Evolutionary conservation across 2,113 vertebrate species (phyloP), one percentile per base, ranked within the genome.

Genomic region (Accipiter cooperii): DNA sequence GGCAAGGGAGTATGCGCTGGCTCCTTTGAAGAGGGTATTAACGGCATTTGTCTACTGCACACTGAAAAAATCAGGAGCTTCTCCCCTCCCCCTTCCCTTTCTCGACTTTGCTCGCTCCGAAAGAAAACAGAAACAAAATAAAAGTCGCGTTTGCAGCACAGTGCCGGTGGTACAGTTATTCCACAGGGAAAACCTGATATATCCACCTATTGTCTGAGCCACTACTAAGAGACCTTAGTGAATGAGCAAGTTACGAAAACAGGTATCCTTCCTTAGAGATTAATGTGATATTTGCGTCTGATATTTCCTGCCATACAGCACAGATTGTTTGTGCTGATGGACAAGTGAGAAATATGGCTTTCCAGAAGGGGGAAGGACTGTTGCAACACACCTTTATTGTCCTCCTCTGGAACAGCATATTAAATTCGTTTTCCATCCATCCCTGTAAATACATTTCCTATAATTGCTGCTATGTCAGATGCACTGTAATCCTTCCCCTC

Each of bases 181-280:
- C 97, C 96, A 36, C 3, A 6, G 95, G 96, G 96, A 95, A 96
- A 96, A 91, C 64, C 85, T 95, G 87, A 95, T 91, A 89, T 93
- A 97, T 96, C 95, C 95, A 92, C 69, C 90, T 96, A 96, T 97
- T 96, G 97, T 97, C 94, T 95, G 77, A 93, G 77, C 42, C 84
- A 40, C 89, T 46, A 94, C 71, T 92, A 58, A 58, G 80, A 92
- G 95, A 83, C 84, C 79, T 85, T 79, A 73, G 82, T 65, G 79
- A 92, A 46, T 19, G 83, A 94, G 64, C 83, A 42, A 96, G 94
- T 94, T 97, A 97, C 47, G 58, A 96, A 97, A 97, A 94, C 95
- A 94, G 92, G 92, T 97, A 93, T 97, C 96, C 96, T 96, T 97
- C 95, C 95, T 84, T 36, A 42, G 94, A 94, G 93, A 96, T 63